Evolutionary conservation across 2,888 invertebrate genomes (phyloP), one percentile per base, ranked within the genome.

Genomic region (Drosophila anceps): DNA sequence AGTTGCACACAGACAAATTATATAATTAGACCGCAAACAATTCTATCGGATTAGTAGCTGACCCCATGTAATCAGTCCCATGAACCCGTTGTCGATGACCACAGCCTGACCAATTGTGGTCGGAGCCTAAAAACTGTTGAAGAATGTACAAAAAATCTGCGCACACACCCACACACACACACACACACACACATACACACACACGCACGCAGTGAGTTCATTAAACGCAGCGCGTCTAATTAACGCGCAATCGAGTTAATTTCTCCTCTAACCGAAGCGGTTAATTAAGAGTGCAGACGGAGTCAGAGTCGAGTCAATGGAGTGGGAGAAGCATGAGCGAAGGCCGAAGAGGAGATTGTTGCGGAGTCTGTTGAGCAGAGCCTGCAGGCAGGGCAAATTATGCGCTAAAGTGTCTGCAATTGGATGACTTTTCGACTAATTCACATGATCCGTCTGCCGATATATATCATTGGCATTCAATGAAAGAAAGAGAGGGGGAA

Each of bases 101-200:
- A 95, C 27, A 95, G 59, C 95, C 95, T 95, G 12, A 55, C 59
- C 77, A 94, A 94, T 65, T 96, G 96, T 91, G 95, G 50, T 57
- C 29, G 37, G 37, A 18, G 80, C 54, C 58, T 75, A 69, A 75
- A 57, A 69, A 60, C 39, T 44, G 63, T 55, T 33, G 39, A 48
- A 48, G 54, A 39, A 54, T 24, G 51, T 33, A 53, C 33, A 53
- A 65, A 62, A 69, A 79, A 76, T 79, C 76, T 50, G 48, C 75
- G 62, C 76, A 37, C 12, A 63, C 65, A 33, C 78, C 37, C 46
- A 50, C 41, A 1, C 48, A 18, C 10, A 41, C n/a, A n/a, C 33
- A 44, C 55, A 31, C 55, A 12, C 44, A 37, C 31, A 48, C 10
- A 18, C 67, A 33, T 37, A n/a, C 50, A 29, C 55, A 55, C 69